Evolutionary conservation across 2,113 vertebrate genomes (phyloP).

Genomic region (Percina caprodes): DNA sequence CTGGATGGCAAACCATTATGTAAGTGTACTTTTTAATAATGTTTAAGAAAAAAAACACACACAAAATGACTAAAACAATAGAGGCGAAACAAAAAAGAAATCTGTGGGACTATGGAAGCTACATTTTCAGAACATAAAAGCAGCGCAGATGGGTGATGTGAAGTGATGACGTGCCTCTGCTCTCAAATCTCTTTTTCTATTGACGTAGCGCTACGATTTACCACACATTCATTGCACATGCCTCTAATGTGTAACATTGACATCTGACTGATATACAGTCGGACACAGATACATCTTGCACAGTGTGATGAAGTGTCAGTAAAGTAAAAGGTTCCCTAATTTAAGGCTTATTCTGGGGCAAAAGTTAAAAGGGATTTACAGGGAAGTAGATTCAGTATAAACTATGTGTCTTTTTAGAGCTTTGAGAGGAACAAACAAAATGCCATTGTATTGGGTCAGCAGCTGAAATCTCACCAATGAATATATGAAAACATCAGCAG

Average conservation of each 20-base stretch:
- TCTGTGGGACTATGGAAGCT: too few relatives aligned
- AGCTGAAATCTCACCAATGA: neutral
- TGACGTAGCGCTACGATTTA: neutral
- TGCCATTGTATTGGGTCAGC: neutral
- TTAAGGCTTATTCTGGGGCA: neutral
- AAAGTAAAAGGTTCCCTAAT: slow-evolving; percentile 1
- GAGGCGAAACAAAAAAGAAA: too few relatives aligned
- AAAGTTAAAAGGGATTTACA: slow-evolving; percentile 1
- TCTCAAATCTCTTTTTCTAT: neutral
- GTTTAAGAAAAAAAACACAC: too few relatives aligned
- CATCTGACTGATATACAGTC: neutral
- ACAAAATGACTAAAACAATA: too few relatives aligned
- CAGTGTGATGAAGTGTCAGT: neutral
- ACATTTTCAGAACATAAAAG: neutral
- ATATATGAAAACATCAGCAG: neutral
- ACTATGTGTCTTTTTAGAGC: neutral
- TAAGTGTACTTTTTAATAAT: neutral
- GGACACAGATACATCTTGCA: neutral
- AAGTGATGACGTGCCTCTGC: too few relatives aligned
- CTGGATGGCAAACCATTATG: neutral
- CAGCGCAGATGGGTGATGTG: too few relatives aligned
- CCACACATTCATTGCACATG: neutral
- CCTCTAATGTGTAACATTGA: neutral
- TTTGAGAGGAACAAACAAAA: neutral
- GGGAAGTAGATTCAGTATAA: neutral